phyloP scores from a whole-genome alignment of 2,797 vertebrate genomes.

The Distichodus sexfasciatus region DNA sequence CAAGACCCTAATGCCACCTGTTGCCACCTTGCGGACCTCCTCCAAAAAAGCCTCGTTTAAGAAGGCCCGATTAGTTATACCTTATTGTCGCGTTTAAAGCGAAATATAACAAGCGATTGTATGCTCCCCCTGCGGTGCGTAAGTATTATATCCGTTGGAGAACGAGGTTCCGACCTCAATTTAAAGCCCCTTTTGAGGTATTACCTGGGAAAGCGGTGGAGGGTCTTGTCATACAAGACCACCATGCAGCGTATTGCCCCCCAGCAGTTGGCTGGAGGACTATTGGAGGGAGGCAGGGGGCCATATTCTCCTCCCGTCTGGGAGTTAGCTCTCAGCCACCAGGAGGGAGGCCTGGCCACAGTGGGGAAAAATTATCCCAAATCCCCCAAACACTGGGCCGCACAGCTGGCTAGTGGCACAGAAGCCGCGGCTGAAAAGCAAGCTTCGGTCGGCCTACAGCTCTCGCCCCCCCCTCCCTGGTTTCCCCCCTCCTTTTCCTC shows the following conservation, averaged over 20 bases:
- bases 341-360: conserved; percentile 48
- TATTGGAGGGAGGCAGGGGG: conserved; percentile 49
- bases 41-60: conserved; percentile 3
- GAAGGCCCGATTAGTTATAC: conserved; percentile 17
- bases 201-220: conserved; percentile 49
- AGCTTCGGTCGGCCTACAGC: conserved; percentile 44
- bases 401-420: conserved; percentile 56
- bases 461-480: conserved; percentile 23
- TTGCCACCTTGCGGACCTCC: conserved; percentile 1
- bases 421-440: conserved; percentile 56
- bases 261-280: conserved; percentile 42
- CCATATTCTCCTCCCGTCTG: conserved; percentile 49
- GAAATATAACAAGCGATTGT: conserved; percentile 36
- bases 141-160: conserved; percentile 36
- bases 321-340: conserved; percentile 52
- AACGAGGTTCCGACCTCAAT: conserved; percentile 45
- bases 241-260: conserved; percentile 46
- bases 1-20: not conserved
- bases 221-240: conserved; percentile 47
- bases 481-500: conserved; percentile 26
- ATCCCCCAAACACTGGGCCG: conserved; percentile 57
- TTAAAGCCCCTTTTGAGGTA: conserved; percentile 48
- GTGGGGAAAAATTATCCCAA: conserved; percentile 54
- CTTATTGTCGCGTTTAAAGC: conserved; percentile 9
- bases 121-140: conserved; percentile 31